Base-by-base conservation (phyloP, 2,113 vertebrate species). In the Numida meleagris region DNA sequence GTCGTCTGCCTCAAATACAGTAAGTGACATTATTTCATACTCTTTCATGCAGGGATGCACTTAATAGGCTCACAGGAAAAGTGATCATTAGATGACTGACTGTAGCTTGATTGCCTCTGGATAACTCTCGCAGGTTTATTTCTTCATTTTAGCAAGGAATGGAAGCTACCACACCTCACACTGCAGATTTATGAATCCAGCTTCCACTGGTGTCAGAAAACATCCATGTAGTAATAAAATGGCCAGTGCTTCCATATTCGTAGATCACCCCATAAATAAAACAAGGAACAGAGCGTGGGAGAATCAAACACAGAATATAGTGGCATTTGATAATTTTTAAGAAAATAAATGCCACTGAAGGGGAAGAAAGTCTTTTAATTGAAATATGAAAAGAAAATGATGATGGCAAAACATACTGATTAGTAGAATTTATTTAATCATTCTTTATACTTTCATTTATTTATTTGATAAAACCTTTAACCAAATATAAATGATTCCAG, bases 41-140 rank as follows among this genome's bases (percentile, higher is more conserved):
- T 93, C 59, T 10, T 95, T 92, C 97, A 92, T 93, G 89, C 89
- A 89, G 71, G 33, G 38, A 72, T 90, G 82, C 79, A 86, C 76
- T 89, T 95, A 96, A 96, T 86, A 82, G 38, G 46, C 61, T 91
- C 53, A n/a, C 53, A 84, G 62, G 38, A 86, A 90, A 84, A 86
- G 42, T 53, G 55, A 94, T 96, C 62, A 68, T 93, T 93, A 92
- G 48, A 62, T 95, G 89, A 95, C 89, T 89, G 90, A 80, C 90
- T 93, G 78, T 85, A 90, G 42, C 89, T 83, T 94, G 87, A 90
- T 91, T 95, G 61, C 86, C 53, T 90, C 13, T 77, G 81, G 66
- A 91, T 94, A 89, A 53, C 31, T 62, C 77, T 92, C 57, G 68
- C 36, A 33, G 40, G 33, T 88, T 86, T 68, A 79, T 88, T 90